Percentiles rank a stretch among this genome's conserved stretches.
These are phyloP conservation scores for Craterocephalus amniculus DNA, from an alignment of 2,797 vertebrate genomes.

Conservation along the genomic window DNA sequence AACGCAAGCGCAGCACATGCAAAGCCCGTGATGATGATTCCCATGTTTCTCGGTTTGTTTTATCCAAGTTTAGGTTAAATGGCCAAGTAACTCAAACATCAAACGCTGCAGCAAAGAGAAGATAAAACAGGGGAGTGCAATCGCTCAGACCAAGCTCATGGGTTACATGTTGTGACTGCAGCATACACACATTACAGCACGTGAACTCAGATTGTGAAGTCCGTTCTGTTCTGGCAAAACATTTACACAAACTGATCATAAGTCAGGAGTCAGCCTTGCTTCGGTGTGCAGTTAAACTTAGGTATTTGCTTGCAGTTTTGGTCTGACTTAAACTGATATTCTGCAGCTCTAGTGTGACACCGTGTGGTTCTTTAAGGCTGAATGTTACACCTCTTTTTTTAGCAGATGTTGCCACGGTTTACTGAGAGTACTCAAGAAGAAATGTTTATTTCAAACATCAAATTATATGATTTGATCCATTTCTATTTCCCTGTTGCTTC, in stretches of 20 bases:
- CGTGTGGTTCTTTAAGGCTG: not conserved
- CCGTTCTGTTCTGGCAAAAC: not conserved
- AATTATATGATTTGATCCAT: not conserved
- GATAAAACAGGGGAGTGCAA: not conserved
- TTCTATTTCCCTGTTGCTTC: not conserved
- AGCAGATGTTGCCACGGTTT: not conserved
- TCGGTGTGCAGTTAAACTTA: not conserved
- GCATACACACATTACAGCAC: not conserved
- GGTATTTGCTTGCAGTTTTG: not conserved
- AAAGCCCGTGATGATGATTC: not conserved
- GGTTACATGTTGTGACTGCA: not conserved
- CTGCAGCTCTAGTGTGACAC: conserved; percentile 1
- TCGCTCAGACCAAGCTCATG: not conserved
- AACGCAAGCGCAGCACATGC: conserved; percentile 4
- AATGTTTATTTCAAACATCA: conserved; percentile 1
- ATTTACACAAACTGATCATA: not conserved
- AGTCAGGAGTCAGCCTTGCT: not conserved
- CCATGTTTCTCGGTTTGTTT: not conserved
- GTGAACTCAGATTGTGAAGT: not conserved
- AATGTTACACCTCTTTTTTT: not conserved
- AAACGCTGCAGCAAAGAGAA: not conserved
- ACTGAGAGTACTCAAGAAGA: not conserved
- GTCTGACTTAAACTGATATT: not conserved
- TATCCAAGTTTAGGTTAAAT: not conserved
- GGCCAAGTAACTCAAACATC: not conserved